Conservation (phyloP, 1,140 invertebrate genomes). For the Epicauta chinensis region DNA sequence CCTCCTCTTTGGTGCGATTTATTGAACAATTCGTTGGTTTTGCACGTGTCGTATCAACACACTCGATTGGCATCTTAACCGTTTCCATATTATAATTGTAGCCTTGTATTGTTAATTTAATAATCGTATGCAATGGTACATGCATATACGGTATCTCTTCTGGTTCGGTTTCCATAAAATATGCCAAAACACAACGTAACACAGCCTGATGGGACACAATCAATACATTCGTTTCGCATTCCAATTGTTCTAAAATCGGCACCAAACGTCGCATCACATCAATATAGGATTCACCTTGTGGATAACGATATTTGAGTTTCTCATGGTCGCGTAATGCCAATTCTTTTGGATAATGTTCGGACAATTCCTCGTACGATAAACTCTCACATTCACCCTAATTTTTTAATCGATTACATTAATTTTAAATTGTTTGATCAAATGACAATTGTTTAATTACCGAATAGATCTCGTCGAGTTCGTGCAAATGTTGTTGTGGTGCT, state of each 20-base stretch:
- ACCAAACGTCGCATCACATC: conserved; percentile 81
- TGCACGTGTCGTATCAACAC: conserved; percentile 74
- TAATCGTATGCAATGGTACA: conserved; percentile 86
- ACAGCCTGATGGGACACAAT: conserved; percentile 89
- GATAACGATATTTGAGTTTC: conserved; percentile 88
- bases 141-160: conserved; percentile 86
- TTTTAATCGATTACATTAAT: conserved; percentile 26
- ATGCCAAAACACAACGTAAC: conserved; percentile 83
- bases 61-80: conserved; percentile 72
- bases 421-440: conserved; percentile 7
- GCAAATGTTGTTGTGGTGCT: conserved; percentile 72
- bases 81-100: conserved; percentile 79
- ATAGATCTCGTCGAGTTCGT: conserved; percentile 83
- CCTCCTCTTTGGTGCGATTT: conserved; percentile 56
- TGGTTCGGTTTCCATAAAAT: conserved; percentile 71
- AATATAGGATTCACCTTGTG: conserved; percentile 84
- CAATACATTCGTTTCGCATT: conserved; percentile 78
- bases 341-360: conserved; percentile 81
- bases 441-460: conserved; percentile 53
- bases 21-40: conserved; percentile 64
- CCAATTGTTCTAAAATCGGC: conserved; percentile 72
- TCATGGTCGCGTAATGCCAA: conserved; percentile 87
- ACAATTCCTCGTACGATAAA: conserved; percentile 90
- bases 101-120: conserved; percentile 68
- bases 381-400: conserved; percentile 91